A percentile compares a stretch with the other conserved stretches of the same genome.
Conservation (phyloP, 2,113 vertebrate genomes). For the Condylura cristata region DNA sequence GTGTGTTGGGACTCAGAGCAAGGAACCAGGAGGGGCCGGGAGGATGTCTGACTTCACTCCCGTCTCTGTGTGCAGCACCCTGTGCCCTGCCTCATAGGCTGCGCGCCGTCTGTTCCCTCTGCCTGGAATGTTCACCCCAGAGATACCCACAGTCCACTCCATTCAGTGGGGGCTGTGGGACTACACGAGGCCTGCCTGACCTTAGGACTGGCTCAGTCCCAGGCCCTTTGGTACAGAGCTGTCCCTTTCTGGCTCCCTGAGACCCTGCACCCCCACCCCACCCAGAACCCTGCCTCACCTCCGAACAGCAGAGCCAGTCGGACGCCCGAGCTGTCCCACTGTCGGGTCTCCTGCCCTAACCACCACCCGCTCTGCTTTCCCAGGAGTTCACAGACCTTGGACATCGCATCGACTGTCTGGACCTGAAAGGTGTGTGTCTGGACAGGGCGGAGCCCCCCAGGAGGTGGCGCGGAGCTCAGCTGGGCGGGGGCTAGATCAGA, state of each 20-base stretch:
- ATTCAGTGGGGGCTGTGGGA: neutral
- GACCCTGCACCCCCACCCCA: no score
- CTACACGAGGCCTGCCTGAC: neutral
- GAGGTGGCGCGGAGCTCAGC: neutral
- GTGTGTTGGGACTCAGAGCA: neutral
- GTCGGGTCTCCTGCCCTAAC: neutral
- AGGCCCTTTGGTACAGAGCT: neutral
- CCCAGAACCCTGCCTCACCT: neutral
- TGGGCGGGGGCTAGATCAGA: neutral
- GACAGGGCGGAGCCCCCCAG: neutral
- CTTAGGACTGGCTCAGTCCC: no score
- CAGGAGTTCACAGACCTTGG: conserved; percentile 93
- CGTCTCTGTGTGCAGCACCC: neutral
- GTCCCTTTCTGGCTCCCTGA: neutral
- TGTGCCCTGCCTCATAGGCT: neutral
- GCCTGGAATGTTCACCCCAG: accelerated
- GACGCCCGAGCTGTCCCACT: neutral
- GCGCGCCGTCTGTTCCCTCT: neutral
- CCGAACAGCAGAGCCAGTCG: neutral
- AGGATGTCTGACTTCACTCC: neutral
- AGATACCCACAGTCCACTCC: accelerated
- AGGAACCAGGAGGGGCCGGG: neutral
- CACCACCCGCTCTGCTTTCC: neutral
- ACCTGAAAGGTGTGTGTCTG: conserved; percentile 90
- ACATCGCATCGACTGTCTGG: conserved; percentile 93